These are phyloP conservation scores for Dreissena rostriformis DNA, from an alignment of 1,140 invertebrate species.

Conservation along the genomic window DNA sequence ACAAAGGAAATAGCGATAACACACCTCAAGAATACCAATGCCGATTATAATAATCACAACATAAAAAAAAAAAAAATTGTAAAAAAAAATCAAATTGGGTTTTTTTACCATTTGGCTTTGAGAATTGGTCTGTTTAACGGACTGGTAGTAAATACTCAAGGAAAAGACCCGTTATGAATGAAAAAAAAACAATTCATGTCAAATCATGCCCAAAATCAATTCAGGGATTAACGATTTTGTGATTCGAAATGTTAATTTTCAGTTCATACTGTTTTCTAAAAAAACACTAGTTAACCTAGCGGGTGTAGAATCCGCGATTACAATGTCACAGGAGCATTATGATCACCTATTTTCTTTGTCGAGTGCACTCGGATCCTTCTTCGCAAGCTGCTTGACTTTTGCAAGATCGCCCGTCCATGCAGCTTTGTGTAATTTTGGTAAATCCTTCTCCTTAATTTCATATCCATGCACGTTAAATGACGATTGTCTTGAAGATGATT, in stretches of 20 bases:
- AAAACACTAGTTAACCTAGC: not conserved
- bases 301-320: not conserved
- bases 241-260: not conserved
- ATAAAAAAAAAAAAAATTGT: too few relatives aligned
- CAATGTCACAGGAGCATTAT: not conserved
- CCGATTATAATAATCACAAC: too few relatives aligned
- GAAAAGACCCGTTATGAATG: too few relatives aligned
- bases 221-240: not conserved
- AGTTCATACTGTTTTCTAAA: too few relatives aligned
- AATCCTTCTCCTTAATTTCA: slow-evolving; percentile 73
- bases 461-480: slow-evolving; percentile 48
- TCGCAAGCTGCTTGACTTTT: slow-evolving; percentile 76
- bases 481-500: not conserved
- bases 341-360: slow-evolving; percentile 77
- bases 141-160: too few relatives aligned
- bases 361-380: slow-evolving; percentile 71
- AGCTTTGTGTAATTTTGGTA: slow-evolving; percentile 77
- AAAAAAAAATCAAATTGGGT: too few relatives aligned
- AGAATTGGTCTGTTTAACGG: too few relatives aligned
- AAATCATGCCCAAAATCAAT: not conserved
- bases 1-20: too few relatives aligned
- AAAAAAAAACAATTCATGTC: too few relatives aligned
- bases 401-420: slow-evolving; percentile 71
- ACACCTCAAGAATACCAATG: too few relatives aligned
- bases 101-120: too few relatives aligned